Evolutionary conservation across 2,113 vertebrate genomes (phyloP).

Genomic region (Anarhynchus alexandrinus): DNA sequence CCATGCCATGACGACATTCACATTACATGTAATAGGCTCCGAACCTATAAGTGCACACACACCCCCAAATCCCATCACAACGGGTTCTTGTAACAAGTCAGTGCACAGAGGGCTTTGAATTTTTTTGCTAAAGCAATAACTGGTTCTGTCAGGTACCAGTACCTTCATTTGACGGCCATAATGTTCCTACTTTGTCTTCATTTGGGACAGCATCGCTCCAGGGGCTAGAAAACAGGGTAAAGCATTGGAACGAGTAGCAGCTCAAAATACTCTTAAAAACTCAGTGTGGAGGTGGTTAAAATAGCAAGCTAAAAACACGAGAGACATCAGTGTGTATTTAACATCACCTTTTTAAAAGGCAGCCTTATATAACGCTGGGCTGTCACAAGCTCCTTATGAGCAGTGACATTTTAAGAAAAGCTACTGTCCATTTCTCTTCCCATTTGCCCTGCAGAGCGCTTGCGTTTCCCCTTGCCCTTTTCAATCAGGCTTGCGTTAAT

Average conservation of each 20-base stretch:
- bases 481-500: neutral
- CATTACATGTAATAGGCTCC: neutral
- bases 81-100: neutral
- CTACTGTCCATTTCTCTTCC: neutral
- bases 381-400: neutral
- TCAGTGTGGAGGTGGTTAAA: neutral
- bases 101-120: neutral
- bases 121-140: slow-evolving; percentile 6
- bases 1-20: neutral
- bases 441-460: neutral
- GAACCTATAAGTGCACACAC: rapidly evolving
- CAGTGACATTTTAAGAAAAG: slow-evolving; percentile 32
- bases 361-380: neutral
- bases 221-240: slow-evolving; percentile 11
- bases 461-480: slow-evolving; percentile 10
- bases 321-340: neutral
- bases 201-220: slow-evolving; percentile 30
- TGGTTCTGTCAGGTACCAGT: neutral
- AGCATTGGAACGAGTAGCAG: neutral
- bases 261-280: neutral
- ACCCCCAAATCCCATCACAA: neutral
- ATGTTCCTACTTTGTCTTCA: slow-evolving; percentile 48
- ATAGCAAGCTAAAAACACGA: neutral
- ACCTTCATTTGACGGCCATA: slow-evolving; percentile 45
- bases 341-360: neutral